phyloP scores from a whole-genome alignment of 2,888 invertebrate genomes.

The Siphlonurus alternatus region DNA sequence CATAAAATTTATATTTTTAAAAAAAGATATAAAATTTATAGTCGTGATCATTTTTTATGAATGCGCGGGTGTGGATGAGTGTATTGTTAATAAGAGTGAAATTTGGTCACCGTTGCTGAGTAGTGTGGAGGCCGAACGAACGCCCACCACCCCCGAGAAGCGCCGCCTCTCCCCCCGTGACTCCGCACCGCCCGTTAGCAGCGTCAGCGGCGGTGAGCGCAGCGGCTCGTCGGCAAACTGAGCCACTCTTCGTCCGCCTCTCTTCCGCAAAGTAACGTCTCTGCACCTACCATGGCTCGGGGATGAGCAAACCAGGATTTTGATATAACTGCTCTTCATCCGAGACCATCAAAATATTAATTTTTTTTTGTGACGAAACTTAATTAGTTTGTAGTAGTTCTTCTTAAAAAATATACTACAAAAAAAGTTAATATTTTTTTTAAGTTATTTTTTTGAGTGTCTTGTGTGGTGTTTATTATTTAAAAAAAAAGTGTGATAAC shows the following conservation, averaged over 20 bases:
- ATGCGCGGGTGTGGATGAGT: background rate
- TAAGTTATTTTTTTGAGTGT: background rate
- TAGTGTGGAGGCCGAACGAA: background rate
- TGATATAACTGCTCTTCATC: background rate
- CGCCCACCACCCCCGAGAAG: background rate
- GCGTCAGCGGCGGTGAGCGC: background rate
- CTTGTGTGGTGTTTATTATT: background rate
- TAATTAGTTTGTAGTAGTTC: background rate
- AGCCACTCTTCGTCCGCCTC: conserved; percentile 3
- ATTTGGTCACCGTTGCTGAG: background rate
- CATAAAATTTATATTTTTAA: too few species aligned
- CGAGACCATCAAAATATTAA: background rate
- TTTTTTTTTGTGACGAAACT: background rate
- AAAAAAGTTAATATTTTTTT: background rate
- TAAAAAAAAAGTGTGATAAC: background rate
- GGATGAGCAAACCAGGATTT: background rate
- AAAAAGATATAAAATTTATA: too few species aligned
- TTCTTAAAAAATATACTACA: background rate
- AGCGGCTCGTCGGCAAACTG: background rate
- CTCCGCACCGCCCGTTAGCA: background rate
- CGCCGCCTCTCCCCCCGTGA: background rate
- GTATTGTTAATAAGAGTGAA: background rate
- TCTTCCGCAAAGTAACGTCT: background rate
- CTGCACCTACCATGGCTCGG: background rate
- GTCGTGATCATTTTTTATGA: too few species aligned